These are phyloP conservation scores for Piprites chloris DNA, from an alignment of 2,113 vertebrate genomes.

Conservation along the genomic window DNA sequence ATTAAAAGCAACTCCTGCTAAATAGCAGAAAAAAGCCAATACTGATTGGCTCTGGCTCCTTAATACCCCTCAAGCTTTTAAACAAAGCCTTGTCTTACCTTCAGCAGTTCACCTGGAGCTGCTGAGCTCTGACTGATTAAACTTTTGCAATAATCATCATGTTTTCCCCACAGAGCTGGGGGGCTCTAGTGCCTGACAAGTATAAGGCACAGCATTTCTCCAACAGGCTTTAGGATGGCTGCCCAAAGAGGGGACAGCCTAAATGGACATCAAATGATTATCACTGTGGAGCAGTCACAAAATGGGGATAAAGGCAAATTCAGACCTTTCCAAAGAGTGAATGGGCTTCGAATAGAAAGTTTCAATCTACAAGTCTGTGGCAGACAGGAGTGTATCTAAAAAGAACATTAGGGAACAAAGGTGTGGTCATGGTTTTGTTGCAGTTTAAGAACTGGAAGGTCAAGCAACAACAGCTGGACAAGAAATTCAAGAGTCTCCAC, in stretches of 20 bases:
- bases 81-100: background rate
- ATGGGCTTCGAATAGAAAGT: background rate
- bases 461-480: background rate
- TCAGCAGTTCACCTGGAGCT: background rate
- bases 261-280: background rate
- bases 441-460: background rate
- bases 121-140: background rate
- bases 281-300: background rate
- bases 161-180: background rate
- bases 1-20: background rate
- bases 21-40: background rate
- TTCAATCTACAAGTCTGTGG: background rate
- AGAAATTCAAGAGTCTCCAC: background rate
- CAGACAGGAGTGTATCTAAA: background rate
- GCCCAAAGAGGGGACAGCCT: background rate
- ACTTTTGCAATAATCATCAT: background rate
- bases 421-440: background rate
- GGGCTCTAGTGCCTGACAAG: background rate
- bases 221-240: background rate
- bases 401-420: background rate
- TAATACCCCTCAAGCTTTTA: background rate
- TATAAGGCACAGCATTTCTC: rapidly evolving
- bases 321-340: background rate
- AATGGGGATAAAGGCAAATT: background rate
- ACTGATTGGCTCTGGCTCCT: background rate